Conservation (phyloP, 2,113 vertebrate species). For the Chloebia gouldiae region DNA sequence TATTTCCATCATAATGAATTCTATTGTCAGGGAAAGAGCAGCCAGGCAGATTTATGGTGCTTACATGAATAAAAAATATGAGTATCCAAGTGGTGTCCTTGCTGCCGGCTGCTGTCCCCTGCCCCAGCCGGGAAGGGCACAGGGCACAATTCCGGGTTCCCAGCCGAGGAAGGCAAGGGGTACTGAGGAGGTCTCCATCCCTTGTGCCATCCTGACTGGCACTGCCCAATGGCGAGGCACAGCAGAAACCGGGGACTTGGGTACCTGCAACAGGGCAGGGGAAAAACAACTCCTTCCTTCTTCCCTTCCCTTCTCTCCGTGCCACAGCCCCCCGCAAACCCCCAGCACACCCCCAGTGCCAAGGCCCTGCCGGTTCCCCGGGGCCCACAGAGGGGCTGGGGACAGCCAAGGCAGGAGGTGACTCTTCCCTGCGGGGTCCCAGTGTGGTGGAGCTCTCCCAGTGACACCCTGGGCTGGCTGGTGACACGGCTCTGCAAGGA, state of each 20-base stretch:
- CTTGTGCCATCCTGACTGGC: neutral
- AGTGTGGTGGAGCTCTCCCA: accelerated
- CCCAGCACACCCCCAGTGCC: accelerated
- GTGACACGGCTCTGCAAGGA: accelerated
- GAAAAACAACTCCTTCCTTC: neutral
- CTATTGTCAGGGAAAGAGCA: conserved; percentile 67
- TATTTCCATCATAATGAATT: conserved; percentile 67
- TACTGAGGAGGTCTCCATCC: neutral
- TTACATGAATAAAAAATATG: conserved; percentile 65
- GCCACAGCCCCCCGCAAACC: neutral
- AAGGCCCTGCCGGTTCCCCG: accelerated
- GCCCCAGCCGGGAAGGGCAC: neutral
- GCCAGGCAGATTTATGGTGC: conserved; percentile 16
- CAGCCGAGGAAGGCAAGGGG: neutral
- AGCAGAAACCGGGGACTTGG: neutral
- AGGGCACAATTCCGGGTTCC: neutral
- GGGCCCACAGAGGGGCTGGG: neutral
- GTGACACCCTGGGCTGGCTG: neutral
- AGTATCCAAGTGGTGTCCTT: conserved; percentile 13
- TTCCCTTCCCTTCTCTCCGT: neutral
- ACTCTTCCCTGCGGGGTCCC: accelerated
- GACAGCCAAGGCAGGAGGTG: neutral
- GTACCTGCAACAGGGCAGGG: neutral
- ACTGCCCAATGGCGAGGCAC: accelerated
- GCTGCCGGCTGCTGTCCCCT: neutral